These are phyloP conservation scores for Zaprionus taronus DNA, from an alignment of 1,140 invertebrate genomes.

Conservation along the genomic window DNA sequence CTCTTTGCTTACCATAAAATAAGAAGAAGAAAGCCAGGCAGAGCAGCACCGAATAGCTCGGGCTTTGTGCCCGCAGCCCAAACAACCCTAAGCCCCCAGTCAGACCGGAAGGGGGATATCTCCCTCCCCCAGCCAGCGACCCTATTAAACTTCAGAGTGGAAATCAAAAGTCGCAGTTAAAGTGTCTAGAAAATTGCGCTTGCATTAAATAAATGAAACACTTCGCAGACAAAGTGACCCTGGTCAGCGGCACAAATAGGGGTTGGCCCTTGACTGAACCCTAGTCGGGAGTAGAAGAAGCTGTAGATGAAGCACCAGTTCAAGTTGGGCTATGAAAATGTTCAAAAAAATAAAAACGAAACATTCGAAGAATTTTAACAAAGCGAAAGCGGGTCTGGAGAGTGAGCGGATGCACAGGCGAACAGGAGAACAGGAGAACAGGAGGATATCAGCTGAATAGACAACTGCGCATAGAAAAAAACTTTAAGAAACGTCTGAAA, in stretches of 20 bases:
- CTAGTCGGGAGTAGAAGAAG: neutral
- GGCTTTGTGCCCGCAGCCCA: constrained; percentile 46
- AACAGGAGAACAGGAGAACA: neutral
- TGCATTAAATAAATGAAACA: constrained; percentile 83
- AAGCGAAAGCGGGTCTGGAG: neutral
- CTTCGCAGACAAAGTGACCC: constrained; percentile 66
- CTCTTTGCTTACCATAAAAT: constrained; percentile 44
- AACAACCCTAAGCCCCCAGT: constrained; percentile 52
- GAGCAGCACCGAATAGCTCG: constrained; percentile 7
- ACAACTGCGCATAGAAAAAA: neutral
- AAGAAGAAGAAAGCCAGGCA: constrained; percentile 2
- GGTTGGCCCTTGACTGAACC: constrained; percentile 23
- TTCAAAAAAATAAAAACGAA: constrained; percentile 7
- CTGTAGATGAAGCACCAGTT: constrained; percentile 9
- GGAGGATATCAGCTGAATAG: neutral
- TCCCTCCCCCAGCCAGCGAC: neutral
- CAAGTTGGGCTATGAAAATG: constrained; percentile 13
- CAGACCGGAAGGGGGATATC: neutral
- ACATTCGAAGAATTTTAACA: constrained; percentile 16
- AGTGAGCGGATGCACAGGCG: neutral
- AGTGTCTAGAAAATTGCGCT: constrained; percentile 82
- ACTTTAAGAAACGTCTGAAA: neutral
- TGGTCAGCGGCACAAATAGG: constrained; percentile 39
- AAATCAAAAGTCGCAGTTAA: constrained; percentile 79
- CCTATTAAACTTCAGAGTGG: constrained; percentile 44